Evolutionary conservation across 1,140 invertebrate species (phyloP), one percentile per base, ranked within the genome.

Genomic region (Gryllus bimaculatus): DNA sequence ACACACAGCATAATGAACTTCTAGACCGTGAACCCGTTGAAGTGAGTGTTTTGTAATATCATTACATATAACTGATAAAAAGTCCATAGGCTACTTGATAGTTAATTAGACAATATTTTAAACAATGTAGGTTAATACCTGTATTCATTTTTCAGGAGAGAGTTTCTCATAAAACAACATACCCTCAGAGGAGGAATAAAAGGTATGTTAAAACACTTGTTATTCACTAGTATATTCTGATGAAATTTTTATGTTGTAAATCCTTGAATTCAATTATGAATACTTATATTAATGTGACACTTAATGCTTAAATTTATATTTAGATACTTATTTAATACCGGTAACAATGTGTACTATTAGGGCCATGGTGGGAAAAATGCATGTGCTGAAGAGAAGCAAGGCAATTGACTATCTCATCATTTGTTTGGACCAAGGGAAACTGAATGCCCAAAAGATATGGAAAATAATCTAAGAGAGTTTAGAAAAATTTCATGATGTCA

Each of bases 1-100:
- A 90, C 84, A 90, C 89, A 74, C 85, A 86, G 54, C 88, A 87
- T 81, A 90, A 90, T 86, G 89, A 90, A 84, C 84, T 86, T 80
- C 82, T 80, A 78, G 66, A 85, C 82, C 83, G 83, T 81, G 84
- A 86, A 81, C 82, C 84, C 81, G 82, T 84, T 77, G 85, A 85
- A 84, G 85, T 85, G 84, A 85, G 75, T 18, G 26, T 39, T 39
- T 39, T 39, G 26, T 39, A 39, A 74, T 74, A 1, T 74, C 18
- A 3, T n/a, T n/a, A 3, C 4, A 76, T 76, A 6, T 76, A 20
- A 76, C 76, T 3, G 6, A 76, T 21, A 18, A 76, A 18, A 3
- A 4, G 76, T 47, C 6, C 1, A 18, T 76, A 76, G 20, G 47
- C 5, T 6, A 76, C 6, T 2, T 76, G 47, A 48, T n/a, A 15